Base-by-base conservation (phyloP, 2,888 invertebrate species). In the Dynastes maya region DNA sequence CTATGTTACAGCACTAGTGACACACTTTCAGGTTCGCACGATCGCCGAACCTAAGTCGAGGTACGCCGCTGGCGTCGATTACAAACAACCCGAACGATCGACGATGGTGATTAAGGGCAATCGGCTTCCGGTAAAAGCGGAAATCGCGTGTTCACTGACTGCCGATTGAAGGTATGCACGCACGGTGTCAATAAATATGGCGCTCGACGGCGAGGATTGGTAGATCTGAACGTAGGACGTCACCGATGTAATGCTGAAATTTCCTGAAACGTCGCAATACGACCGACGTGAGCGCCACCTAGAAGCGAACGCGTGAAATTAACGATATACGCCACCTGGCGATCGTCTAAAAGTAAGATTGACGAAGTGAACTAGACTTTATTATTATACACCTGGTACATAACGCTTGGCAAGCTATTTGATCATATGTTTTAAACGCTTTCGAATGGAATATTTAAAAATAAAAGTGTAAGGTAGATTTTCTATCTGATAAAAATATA, bases 101-200 rank as follows among this genome's bases (percentile, higher is more conserved):
- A 58, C 53, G 71, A 32, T 51, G 71, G 32, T 71, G 58, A 71
- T 71, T 71, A 55, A 71, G 71, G 71, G n/a, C n/a, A 58, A 37
- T 3, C 37, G 8, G 55, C 71, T 71, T 71, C 71, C 71, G 71
- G 58, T 58, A 71, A 71, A 58, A 53, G 37, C 32, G 53, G 71
- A 71, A 58, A 71, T 71, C 71, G 71, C 71, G 71, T 71, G 71
- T 71, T 71, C 71, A 71, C 71, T 71, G 71, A 71, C 55, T 71
- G 58, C 37, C 71, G 55, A 58, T 71, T 71, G 55, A 58, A 71
- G 71, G 71, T 53, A 53, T 71, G 32, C 71, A 71, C 71, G 71
- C 71, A 71, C 58, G 53, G 71, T 71, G 53, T 71, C 58, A 53
- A 58, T 71, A 71, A 71, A 71, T 71, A 71, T 71, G 71, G 71